Base-by-base conservation (phyloP, 1,140 invertebrate species). In the Goniozus legneri region DNA sequence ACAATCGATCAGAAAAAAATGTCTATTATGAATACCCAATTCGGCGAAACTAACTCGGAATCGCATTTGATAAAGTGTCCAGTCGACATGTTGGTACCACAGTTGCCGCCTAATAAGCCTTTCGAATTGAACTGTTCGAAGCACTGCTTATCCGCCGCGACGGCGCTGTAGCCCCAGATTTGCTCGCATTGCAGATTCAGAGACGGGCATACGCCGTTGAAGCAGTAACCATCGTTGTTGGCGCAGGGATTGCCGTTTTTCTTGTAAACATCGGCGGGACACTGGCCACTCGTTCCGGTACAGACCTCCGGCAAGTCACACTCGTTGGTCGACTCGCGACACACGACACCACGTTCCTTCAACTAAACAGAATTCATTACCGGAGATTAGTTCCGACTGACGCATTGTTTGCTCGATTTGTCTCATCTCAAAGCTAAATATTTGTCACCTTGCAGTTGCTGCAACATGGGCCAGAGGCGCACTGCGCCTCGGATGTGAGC, bases 251-350 rank as follows among this genome's bases (percentile, higher is more conserved):
- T 86, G 0, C 94, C 95, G 70, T 97, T 96, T 73, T 95, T 95
- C 58, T 92, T 88, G 70, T 87, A 88, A 1, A 92, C 82, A 70
- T 98, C 92, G 3, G 70, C 51, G 0, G 95, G 94, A 77, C 95
- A 98, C 49, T 91, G 80, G 0, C 92, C 93, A 32, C 79, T 82
- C 8, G 86, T 79, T 1, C 95, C 95, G 36, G 88, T 84, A 71
- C 95, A 98, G 20, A 85, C 83, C 69, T 98, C 95, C 18, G 93
- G 89, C 12, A 98, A 77, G 77, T 98, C 95, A 73, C 95, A 98
- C 67, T 97, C 94, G 67, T 91, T 95, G 35, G 81, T 82, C 1
- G 89, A 80, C 15, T 87, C 83, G 2, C 95, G 82, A 71, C 95
- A 97, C 8, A 90, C 70, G 16, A 85, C 80, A 18, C 91, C 91